Base-by-base conservation (phyloP, 1,140 invertebrate species). In the Papilio glaucus region DNA sequence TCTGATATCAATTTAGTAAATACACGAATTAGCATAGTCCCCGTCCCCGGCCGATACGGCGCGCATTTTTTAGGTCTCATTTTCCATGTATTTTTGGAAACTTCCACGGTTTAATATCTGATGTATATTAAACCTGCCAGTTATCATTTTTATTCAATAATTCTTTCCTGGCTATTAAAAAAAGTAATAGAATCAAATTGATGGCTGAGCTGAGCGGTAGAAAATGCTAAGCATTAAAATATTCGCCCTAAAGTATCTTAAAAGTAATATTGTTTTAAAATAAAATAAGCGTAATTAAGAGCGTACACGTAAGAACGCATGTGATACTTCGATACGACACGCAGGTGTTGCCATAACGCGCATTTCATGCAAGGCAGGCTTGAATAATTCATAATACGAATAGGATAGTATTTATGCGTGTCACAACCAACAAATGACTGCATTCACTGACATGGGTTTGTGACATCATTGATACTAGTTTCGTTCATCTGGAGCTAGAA, bases 351-450 rank as follows among this genome's bases (percentile, higher is more conserved):
- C 29, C 29, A 53, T 21, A 53, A 57, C 9, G 24, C 21, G 49
- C 21, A 57, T 24, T 57, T 4, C 21, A 57, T 57, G 49, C 49
- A 26, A 57, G 49, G 12, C 49, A 5, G 21, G 49, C 45, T 53
- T 57, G 49, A 57, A 57, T 57, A 57, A 57, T 57, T 57, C 21
- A 57, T 57, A 33, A 33, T 33, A 57, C 21, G 24, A 24, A 57
- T 57, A 57, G 9, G 4, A 24, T 18, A 4, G 10, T 24, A 12
- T 57, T 24, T 21, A 26, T 9, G 21, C 49, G 21, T 21, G 18
- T 57, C 49, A 57, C 49, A 21, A 24, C 9, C 21, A 10, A 57
- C 49, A 57, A 57, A 57, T 57, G 45, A 49, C 18, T 49, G 18
- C 45, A 49, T 49, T 10, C 21, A 10, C 9, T 3, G 49, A 57